Conservation (phyloP, 2,113 vertebrate genomes). For the Ameiurus melas region DNA sequence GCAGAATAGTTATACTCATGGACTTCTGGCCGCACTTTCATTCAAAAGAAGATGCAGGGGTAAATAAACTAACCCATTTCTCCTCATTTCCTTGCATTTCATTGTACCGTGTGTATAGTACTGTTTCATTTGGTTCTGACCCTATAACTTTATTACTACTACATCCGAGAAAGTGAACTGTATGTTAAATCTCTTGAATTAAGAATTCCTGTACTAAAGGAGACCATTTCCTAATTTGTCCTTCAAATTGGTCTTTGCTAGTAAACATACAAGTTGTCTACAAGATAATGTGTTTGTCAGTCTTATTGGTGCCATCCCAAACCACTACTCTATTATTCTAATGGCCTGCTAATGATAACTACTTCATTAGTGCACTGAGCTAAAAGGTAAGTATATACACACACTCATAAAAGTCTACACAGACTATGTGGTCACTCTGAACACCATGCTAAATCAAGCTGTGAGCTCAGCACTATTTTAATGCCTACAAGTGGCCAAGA, state of each 20-base stretch:
- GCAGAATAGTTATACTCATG: background rate
- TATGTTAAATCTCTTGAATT: background rate
- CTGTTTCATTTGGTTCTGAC: background rate
- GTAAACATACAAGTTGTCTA: background rate
- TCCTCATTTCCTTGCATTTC: background rate
- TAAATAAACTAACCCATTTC: background rate
- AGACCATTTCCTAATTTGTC: background rate
- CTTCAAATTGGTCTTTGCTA: background rate
- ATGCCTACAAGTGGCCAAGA: slow-evolving; percentile 1
- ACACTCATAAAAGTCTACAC: background rate
- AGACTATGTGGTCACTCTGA: background rate
- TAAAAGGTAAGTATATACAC: background rate
- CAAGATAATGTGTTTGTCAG: background rate
- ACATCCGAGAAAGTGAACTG: background rate
- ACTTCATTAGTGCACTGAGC: background rate
- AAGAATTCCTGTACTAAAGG: background rate
- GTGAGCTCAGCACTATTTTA: slow-evolving; percentile 26
- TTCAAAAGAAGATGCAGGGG: background rate
- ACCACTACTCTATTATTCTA: background rate
- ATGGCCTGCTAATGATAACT: background rate
- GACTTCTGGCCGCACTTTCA: background rate
- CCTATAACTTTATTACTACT: background rate
- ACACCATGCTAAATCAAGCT: background rate
- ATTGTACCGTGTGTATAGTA: background rate
- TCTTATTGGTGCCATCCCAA: background rate